phyloP scores from a whole-genome alignment of 2,797 vertebrate genomes.

The Hyperoplus immaculatus region DNA sequence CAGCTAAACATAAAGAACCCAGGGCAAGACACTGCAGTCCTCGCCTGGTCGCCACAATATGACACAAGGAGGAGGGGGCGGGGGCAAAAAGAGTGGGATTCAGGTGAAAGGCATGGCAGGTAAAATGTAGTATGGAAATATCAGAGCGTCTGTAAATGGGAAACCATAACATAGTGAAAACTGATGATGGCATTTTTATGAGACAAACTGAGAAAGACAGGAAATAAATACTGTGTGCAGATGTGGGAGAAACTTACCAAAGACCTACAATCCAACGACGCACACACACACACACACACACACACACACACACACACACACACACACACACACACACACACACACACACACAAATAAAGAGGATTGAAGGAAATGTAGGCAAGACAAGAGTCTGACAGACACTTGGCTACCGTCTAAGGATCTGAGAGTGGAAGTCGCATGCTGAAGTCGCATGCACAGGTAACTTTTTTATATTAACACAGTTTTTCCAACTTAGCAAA shows the following conservation, averaged over 20 bases:
- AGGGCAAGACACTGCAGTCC: constrained; percentile 28
- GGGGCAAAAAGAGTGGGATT: constrained; percentile 4
- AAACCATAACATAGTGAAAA: neutral
- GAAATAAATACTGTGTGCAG: neutral
- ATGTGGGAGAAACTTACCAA: constrained; percentile 6
- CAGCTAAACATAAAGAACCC: constrained; percentile 31
- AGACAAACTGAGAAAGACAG: neutral
- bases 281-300: no score
- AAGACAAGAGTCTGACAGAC: neutral
- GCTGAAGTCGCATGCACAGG: neutral
- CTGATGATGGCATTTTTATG: neutral
- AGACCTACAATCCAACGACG: no score
- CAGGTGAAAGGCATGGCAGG: constrained; percentile 2
- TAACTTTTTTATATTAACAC: neutral
- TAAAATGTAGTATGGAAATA: constrained; percentile 9
- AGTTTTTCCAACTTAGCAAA: neutral
- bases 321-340: neutral
- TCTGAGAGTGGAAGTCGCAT: neutral
- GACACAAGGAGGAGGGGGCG: no score
- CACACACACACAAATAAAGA: neutral
- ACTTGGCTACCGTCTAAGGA: neutral
- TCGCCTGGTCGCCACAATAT: constrained; percentile 1
- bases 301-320: neutral
- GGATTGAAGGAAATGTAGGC: neutral
- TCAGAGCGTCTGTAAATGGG: neutral